These are phyloP conservation scores for Drosophila carrolli DNA, from an alignment of 1,140 invertebrate species.

Conservation along the genomic window DNA sequence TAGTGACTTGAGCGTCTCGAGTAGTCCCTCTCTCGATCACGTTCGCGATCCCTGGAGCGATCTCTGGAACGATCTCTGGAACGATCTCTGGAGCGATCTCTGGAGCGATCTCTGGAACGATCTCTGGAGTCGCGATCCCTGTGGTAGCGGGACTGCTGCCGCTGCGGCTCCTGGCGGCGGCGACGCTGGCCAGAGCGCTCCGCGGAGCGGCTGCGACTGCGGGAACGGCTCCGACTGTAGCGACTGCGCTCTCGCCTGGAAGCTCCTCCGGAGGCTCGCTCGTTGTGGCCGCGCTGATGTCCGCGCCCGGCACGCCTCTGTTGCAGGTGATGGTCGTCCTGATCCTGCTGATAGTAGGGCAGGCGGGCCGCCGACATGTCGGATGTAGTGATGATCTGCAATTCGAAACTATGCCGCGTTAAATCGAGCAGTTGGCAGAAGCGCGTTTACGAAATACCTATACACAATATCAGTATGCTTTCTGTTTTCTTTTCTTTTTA, in stretches of 20 bases:
- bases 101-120: slow-evolving; percentile 7
- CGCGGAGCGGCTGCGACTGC: slow-evolving; percentile 41
- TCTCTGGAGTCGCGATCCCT: slow-evolving; percentile 41
- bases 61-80: slow-evolving; percentile 50
- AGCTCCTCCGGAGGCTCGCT: slow-evolving; percentile 27
- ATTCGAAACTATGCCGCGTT: slow-evolving; percentile 81
- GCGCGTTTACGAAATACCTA: slow-evolving; percentile 68
- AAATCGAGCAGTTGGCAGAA: slow-evolving; percentile 68
- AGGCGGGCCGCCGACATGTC: slow-evolving; percentile 71
- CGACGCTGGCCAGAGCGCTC: slow-evolving; percentile 45
- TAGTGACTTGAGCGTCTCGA: slow-evolving; percentile 45
- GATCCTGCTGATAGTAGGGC: slow-evolving; percentile 66
- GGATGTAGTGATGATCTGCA: slow-evolving; percentile 61
- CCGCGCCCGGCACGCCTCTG: slow-evolving; percentile 38
- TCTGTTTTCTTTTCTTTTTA: slow-evolving; percentile 24
- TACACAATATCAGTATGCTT: slow-evolving; percentile 56
- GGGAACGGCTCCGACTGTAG: slow-evolving; percentile 51
- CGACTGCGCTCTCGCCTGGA: slow-evolving; percentile 50
- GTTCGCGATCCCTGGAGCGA: slow-evolving; percentile 39
- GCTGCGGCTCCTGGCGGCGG: slow-evolving; percentile 28
- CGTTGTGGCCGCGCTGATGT: slow-evolving; percentile 43
- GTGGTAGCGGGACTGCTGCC: slow-evolving; percentile 34
- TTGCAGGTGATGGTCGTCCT: slow-evolving; percentile 35
- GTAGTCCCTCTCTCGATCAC: slow-evolving; percentile 33
- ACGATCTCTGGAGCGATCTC: slow-evolving; percentile 33